phyloP scores from a whole-genome alignment of 2,797 vertebrate species.

The Phaenicophaeus curvirostris region DNA sequence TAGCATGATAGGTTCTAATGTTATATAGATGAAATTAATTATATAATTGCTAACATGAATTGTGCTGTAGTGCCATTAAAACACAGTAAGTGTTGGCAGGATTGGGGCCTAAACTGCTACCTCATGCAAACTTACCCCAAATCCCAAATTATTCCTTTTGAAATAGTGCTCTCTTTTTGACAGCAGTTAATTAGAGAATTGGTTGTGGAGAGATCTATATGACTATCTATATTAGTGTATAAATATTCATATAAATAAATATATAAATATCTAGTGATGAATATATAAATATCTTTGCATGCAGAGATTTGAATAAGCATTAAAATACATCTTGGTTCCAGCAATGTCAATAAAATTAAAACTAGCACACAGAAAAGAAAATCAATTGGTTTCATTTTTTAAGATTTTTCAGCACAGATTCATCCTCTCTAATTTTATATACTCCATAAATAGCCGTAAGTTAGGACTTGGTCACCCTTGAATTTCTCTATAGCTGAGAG shows the following conservation, averaged over 20 bases:
- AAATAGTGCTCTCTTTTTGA: neutral
- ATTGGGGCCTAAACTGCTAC: neutral
- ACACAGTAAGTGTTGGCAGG: neutral
- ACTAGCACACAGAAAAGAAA: neutral
- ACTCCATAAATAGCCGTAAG: neutral
- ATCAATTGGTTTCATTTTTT: neutral
- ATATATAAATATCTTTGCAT: slow-evolving; percentile 3
- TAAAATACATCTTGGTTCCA: neutral
- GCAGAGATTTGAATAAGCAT: neutral
- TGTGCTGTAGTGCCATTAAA: neutral
- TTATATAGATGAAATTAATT: neutral
- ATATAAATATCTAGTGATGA: neutral
- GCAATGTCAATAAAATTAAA: neutral
- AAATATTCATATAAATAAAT: slow-evolving; percentile 22
- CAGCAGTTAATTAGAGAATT: neutral
- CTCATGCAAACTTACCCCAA: neutral
- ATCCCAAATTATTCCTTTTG: neutral
- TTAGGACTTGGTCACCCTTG: neutral
- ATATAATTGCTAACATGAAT: neutral
- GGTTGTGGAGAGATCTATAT: neutral
- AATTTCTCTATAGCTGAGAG: neutral
- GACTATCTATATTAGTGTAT: neutral
- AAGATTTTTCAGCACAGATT: neutral
- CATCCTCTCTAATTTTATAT: neutral
- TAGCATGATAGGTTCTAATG: neutral